Evolutionary conservation across 2,113 vertebrate genomes (phyloP).

Genomic region (Thunnus maccoyii): DNA sequence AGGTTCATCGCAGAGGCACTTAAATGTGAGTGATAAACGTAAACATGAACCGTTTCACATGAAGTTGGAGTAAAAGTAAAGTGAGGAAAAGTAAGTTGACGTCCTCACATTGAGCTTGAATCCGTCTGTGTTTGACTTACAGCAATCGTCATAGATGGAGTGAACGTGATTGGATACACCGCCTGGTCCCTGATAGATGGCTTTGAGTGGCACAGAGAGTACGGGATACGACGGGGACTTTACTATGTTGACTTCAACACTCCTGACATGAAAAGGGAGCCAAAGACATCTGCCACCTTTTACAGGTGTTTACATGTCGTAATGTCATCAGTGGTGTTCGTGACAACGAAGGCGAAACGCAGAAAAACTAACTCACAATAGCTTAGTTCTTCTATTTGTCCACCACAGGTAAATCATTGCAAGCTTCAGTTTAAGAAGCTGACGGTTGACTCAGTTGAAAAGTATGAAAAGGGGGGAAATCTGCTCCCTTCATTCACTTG

Average conservation of each 20-base stretch:
- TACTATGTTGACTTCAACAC: slow-evolving; percentile 96
- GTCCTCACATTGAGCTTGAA: background rate
- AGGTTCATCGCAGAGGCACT: slow-evolving; percentile 94
- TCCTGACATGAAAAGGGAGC: slow-evolving; percentile 90
- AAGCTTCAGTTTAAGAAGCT: background rate
- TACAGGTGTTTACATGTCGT: slow-evolving; percentile 80
- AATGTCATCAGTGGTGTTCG: background rate
- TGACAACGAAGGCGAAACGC: no score
- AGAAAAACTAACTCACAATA: background rate
- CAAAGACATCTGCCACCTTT: slow-evolving; percentile 95
- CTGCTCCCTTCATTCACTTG: background rate
- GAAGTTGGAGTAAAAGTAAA: background rate
- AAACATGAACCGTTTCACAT: no score
- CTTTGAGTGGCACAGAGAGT: slow-evolving; percentile 96
- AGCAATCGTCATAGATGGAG: slow-evolving; percentile 91
- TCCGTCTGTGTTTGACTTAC: slow-evolving; percentile 33
- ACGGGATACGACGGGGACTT: slow-evolving; percentile 92
- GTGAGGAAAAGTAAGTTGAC: background rate
- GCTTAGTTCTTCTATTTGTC: background rate
- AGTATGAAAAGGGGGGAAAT: background rate
- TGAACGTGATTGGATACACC: slow-evolving; percentile 94
- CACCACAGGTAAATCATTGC: background rate
- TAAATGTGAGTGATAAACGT: slow-evolving; percentile 87
- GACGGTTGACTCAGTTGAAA: background rate
- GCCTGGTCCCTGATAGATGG: slow-evolving; percentile 97